Evolutionary conservation across 2,888 invertebrate species (phyloP).

Genomic region (Ectemnius lituratus): DNA sequence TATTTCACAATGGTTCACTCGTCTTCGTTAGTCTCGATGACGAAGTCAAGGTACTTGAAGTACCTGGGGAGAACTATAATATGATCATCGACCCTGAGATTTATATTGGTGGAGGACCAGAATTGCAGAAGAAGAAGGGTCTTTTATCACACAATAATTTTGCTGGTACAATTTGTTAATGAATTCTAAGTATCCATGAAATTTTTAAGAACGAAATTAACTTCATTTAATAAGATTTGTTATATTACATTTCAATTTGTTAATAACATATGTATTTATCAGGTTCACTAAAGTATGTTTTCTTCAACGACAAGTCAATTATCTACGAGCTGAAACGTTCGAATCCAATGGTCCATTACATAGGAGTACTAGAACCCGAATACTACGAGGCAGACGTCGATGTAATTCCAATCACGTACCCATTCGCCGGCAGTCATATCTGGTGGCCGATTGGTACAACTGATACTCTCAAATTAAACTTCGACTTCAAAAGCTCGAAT

Average conservation of each 20-base stretch:
- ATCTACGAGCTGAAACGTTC: conserved; percentile 91
- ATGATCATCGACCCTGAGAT: conserved; percentile 96
- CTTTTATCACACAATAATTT: conserved; percentile 91
- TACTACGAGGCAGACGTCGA: conserved; percentile 91
- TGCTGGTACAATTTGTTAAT: conserved; percentile 77
- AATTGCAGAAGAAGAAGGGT: conserved; percentile 89
- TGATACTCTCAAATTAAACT: conserved; percentile 86
- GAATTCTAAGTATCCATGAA: no score
- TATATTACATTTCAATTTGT: no score
- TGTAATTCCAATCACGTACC: conserved; percentile 94
- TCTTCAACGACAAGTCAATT: conserved; percentile 95
- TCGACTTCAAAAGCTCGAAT: conserved; percentile 92
- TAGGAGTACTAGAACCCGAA: conserved; percentile 88
- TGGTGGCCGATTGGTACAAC: conserved; percentile 91
- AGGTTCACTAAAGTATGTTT: conserved; percentile 94
- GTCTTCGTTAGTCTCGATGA: conserved; percentile 88
- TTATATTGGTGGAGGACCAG: conserved; percentile 94
- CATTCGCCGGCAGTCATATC: conserved; percentile 93
- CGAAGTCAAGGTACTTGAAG: conserved; percentile 84
- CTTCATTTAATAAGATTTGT: no score
- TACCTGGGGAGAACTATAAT: conserved; percentile 85
- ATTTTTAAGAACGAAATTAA: no score
- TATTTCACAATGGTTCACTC: conserved; percentile 87
- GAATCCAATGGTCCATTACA: conserved; percentile 91
- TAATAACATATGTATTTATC: conserved; percentile 71